These are phyloP conservation scores for Ranitomeya variabilis DNA, from an alignment of 2,113 vertebrate genomes.

Conservation along the genomic window DNA sequence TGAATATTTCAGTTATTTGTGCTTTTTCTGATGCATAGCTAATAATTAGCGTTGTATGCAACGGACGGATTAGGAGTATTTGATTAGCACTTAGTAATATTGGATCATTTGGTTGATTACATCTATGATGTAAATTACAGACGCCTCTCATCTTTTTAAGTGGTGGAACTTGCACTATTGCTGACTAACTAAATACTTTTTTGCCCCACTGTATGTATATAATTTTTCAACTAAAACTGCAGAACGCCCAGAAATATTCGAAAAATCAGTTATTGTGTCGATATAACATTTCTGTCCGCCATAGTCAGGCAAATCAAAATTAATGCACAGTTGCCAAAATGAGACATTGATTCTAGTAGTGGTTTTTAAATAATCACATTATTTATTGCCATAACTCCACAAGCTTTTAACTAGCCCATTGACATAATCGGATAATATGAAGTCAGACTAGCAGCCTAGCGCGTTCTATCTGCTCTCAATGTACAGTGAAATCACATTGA, in stretches of 20 bases:
- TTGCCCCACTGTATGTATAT: too few species aligned
- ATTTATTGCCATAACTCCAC: conserved; percentile 9
- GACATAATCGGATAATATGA: conserved; percentile 14
- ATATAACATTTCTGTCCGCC: not conserved
- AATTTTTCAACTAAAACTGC: not conserved
- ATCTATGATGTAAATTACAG: too few species aligned
- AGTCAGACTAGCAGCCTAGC: conserved; percentile 21
- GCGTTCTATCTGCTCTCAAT: conserved; percentile 36
- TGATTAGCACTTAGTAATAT: too few species aligned
- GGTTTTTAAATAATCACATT: conserved; percentile 11
- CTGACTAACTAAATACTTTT: too few species aligned
- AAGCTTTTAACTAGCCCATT: conserved; percentile 28
- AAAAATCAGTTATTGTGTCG: not conserved
- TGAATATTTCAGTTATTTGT: too few species aligned
- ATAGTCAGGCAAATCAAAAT: not conserved
- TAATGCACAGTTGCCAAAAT: not conserved
- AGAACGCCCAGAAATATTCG: not conserved
- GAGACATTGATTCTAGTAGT: not conserved
- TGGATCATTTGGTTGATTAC: too few species aligned
- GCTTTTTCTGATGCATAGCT: too few species aligned
- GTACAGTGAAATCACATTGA: conserved; percentile 47
- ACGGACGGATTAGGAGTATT: too few species aligned
- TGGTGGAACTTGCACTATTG: too few species aligned
- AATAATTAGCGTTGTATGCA: too few species aligned
- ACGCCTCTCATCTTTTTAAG: too few species aligned